These are phyloP conservation scores for Halcyon badia DNA, from an alignment of 2,797 vertebrate species.

Conservation along the genomic window DNA sequence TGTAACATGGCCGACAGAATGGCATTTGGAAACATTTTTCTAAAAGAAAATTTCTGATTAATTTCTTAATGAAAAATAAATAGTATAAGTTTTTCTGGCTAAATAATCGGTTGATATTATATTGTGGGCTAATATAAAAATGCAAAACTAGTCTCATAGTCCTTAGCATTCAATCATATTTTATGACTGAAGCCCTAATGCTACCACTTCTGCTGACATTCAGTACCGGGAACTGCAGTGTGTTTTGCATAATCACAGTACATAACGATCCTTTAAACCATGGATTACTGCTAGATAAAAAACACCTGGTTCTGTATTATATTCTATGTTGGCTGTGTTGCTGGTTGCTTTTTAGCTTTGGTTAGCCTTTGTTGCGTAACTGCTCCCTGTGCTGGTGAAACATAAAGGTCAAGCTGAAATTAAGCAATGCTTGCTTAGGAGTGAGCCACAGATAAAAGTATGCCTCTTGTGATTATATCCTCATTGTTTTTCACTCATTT, in stretches of 20 bases:
- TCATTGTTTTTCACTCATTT: neutral
- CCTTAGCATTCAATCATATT: neutral
- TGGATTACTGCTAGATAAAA: neutral
- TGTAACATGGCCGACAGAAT: neutral
- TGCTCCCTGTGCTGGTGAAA: neutral
- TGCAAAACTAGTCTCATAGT: neutral
- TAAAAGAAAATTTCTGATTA: neutral
- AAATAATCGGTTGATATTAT: neutral
- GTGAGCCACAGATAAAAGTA: neutral
- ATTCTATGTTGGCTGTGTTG: neutral
- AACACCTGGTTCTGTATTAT: neutral
- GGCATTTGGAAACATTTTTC: neutral
- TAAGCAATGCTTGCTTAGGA: neutral
- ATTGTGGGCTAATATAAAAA: neutral
- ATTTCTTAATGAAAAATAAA: neutral
- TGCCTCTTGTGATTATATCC: neutral
- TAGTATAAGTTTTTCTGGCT: neutral
- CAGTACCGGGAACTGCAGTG: neutral
- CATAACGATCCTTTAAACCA: neutral
- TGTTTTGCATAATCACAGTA: constrained; percentile 18
- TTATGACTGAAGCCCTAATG: neutral
- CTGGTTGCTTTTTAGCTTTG: neutral
- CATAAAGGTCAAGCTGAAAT: neutral
- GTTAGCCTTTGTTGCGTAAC: constrained; percentile 10
- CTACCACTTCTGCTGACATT: neutral